Base-by-base conservation (phyloP, 1,140 invertebrate genomes). In the Chymomyza costata region DNA sequence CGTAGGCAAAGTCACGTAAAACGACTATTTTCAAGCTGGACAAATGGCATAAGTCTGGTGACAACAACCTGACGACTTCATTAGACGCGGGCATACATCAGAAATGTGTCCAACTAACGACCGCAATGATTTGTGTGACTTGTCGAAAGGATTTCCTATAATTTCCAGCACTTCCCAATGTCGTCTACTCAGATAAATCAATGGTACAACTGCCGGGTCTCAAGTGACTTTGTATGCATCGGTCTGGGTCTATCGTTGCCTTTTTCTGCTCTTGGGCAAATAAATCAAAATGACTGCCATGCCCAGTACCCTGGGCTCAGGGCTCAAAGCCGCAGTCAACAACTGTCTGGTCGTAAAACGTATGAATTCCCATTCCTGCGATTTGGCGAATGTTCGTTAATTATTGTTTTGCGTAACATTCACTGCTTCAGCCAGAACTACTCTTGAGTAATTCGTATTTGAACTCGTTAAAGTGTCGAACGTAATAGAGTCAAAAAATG, bases 361-460 rank as follows among this genome's bases (percentile, higher is more conserved):
- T 62, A 78, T n/a, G n/a, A n/a, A n/a, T n/a, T n/a, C n/a, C n/a
- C n/a, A n/a, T 78, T 80, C 64, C 58, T 17, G 51, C 53, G 39
- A 67, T 64, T 59, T 50, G 50, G 25, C 54, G 64, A 73, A 80
- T 81, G 73, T 80, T 68, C 57, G 74, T 74, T 80, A 80, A 80
- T 80, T 73, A 73, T 80, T 64, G 74, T 81, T 73, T 78, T 81
- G 74, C 68, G 73, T 80, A 81, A 80, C 60, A 65, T 54, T 65
- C 56, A 18, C 45, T 39, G 61, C 13, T 28, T 11, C 39, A 8
- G 30, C 55, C 60, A 48, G 51, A 76, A 41, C 59, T 55, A 54
- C 52, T 78, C 50, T 47, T 66, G 66, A 78, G 71, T 76, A 65
- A 76, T 76, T 71, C 78, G 71, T 78, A 63, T 71, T 78, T 71